Conservation (phyloP, 2,113 vertebrate genomes). For the Ameiurus melas region DNA sequence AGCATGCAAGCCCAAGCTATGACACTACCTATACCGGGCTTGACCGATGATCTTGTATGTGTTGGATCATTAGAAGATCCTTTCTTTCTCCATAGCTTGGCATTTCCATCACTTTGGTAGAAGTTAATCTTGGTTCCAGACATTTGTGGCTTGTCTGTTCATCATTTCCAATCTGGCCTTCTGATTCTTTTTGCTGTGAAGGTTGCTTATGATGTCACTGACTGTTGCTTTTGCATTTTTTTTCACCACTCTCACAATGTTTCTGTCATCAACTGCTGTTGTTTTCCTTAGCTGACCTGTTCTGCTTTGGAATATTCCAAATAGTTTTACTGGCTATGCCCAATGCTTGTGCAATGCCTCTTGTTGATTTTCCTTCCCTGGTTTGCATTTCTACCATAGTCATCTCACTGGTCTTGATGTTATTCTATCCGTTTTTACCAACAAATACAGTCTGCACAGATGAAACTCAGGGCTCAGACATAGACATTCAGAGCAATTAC, state of each 20-base stretch:
- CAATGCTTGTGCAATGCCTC: background rate
- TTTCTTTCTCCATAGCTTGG: background rate
- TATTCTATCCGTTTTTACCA: background rate
- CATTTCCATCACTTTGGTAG: background rate
- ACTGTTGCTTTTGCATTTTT: background rate
- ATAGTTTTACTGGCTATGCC: background rate
- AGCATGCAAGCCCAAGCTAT: too few relatives aligned
- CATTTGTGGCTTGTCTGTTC: background rate
- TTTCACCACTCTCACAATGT: background rate
- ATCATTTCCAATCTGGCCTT: background rate
- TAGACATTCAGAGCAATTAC: background rate
- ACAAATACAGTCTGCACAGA: background rate
- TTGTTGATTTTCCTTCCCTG: background rate
- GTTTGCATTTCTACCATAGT: background rate
- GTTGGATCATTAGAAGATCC: background rate
- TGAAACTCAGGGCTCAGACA: background rate
- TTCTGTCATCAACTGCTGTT: background rate
- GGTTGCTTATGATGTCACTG: too few relatives aligned
- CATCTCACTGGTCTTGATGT: background rate
- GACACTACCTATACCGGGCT: too few relatives aligned
- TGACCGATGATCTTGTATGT: background rate
- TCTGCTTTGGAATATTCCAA: background rate
- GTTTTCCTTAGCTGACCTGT: background rate
- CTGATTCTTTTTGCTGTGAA: background rate
- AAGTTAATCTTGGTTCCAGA: background rate